Percentiles rank a stretch among this genome's conserved stretches.
Conservation (phyloP, 2,888 invertebrate genomes). For the Monopis laevigella region DNA sequence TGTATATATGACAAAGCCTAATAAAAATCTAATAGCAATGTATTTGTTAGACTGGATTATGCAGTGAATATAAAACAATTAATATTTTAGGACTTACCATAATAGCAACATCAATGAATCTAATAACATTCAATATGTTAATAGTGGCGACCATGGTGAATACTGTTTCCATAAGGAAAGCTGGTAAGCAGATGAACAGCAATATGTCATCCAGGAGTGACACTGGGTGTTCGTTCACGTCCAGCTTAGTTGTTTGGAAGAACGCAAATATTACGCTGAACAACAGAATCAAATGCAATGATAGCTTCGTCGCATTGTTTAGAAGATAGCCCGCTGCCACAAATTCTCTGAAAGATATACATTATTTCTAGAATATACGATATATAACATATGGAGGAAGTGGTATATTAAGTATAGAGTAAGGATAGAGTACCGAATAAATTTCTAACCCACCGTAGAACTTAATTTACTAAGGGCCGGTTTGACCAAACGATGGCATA, state of each 20-base stretch:
- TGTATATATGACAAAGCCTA: no score
- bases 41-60: no score
- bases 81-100: no score
- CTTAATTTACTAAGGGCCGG: no score
- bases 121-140: slow-evolving; percentile 53
- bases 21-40: no score
- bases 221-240: slow-evolving; percentile 71
- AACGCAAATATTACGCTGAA: slow-evolving; percentile 68
- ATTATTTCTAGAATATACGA: no score
- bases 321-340: slow-evolving; percentile 55
- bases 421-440: no score
- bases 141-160: slow-evolving; percentile 75
- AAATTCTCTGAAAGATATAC: slow-evolving; percentile 44
- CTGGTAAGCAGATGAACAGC: slow-evolving; percentile 76
- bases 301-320: slow-evolving; percentile 60
- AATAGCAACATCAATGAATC: slow-evolving; percentile 57
- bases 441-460: no score
- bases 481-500: no score
- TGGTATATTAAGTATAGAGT: no score
- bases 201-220: slow-evolving; percentile 75
- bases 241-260: slow-evolving; percentile 70
- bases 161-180: slow-evolving; percentile 75
- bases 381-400: no score
- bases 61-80: no score
- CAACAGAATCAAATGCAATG: slow-evolving; percentile 66